A percentile compares a stretch with the other conserved stretches of the same genome.
Evolutionary conservation across 2,797 vertebrate species (phyloP).

Genomic region (Manis crassicaudata): DNA sequence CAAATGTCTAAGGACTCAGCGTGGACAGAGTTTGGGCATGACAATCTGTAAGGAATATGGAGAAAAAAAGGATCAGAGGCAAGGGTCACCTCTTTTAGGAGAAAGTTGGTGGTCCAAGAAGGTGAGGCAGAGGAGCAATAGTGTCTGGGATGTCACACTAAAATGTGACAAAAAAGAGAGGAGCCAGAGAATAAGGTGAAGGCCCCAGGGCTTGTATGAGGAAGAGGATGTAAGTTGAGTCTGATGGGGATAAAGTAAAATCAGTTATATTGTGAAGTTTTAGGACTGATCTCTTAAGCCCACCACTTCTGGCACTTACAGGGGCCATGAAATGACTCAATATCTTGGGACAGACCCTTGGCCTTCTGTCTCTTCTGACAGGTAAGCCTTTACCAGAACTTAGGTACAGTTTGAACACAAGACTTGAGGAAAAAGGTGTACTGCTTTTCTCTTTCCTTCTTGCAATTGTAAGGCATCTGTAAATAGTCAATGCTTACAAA

Average conservation of each 20-base stretch:
- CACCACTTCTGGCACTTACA: neutral
- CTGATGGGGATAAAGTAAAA: no score
- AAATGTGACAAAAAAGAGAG: neutral
- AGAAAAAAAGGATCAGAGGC: neutral
- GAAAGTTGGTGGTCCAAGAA: neutral
- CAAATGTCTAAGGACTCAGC: neutral
- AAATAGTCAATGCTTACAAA: neutral
- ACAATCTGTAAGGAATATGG: neutral
- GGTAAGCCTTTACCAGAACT: neutral
- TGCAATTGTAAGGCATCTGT: neutral
- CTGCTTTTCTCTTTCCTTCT: neutral
- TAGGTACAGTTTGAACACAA: neutral
- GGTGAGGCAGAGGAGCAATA: neutral
- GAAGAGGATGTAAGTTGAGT: neutral
- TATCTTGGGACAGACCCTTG: neutral
- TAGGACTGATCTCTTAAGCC: neutral
- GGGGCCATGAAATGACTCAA: neutral
- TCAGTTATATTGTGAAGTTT: neutral
- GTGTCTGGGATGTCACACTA: neutral
- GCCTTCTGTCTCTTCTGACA: neutral
- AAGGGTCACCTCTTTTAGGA: neutral
- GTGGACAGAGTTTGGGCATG: neutral
- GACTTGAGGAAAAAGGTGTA: neutral
- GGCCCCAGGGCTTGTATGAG: neutral
- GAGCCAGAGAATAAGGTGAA: neutral